Evolutionary conservation across 2,888 invertebrate species (phyloP).

Genomic region (Physocephala rufipes): DNA sequence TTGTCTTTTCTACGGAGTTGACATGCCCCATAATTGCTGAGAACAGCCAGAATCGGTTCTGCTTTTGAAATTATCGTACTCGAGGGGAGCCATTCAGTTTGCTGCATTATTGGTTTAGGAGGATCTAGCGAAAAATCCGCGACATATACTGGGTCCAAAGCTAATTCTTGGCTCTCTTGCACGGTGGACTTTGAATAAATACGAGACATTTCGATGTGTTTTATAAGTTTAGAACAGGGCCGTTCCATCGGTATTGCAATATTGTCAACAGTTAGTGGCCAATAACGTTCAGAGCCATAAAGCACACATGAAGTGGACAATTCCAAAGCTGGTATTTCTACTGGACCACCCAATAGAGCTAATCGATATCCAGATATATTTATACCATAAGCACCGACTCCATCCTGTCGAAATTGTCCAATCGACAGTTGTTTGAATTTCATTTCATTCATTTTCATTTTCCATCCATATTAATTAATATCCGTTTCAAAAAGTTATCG

Average conservation of each 20-base stretch:
- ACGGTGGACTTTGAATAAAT: slow-evolving; percentile 50
- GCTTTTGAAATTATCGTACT: slow-evolving; percentile 35
- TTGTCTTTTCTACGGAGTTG: slow-evolving; percentile 47
- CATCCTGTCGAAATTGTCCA: slow-evolving; percentile 50
- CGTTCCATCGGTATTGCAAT: slow-evolving; percentile 39
- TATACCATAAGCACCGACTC: slow-evolving; percentile 49
- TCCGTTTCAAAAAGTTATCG: too few relatives aligned
- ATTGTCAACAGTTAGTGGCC: slow-evolving; percentile 50
- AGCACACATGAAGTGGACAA: slow-evolving; percentile 44
- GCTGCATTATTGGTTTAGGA: slow-evolving; percentile 43
- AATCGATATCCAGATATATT: slow-evolving; percentile 39
- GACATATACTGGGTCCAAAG: slow-evolving; percentile 55
- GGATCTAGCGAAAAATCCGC: slow-evolving; percentile 49
- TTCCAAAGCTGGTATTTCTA: slow-evolving; percentile 51
- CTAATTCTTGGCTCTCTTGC: slow-evolving; percentile 54
- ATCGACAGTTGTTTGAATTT: slow-evolving; percentile 43
- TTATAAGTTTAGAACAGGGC: slow-evolving; percentile 48
- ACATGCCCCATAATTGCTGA: slow-evolving; percentile 55
- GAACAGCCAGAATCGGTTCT: slow-evolving; percentile 47
- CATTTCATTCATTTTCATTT: slow-evolving; percentile 22
- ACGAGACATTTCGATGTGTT: slow-evolving; percentile 46
- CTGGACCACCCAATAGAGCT: slow-evolving; percentile 50
- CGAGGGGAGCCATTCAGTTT: slow-evolving; percentile 44
- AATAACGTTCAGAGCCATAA: slow-evolving; percentile 38
- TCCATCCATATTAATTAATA: too few relatives aligned